Evolutionary conservation across 1,140 invertebrate species (phyloP).

Genomic region (Macrobrachium rosenbergii): DNA sequence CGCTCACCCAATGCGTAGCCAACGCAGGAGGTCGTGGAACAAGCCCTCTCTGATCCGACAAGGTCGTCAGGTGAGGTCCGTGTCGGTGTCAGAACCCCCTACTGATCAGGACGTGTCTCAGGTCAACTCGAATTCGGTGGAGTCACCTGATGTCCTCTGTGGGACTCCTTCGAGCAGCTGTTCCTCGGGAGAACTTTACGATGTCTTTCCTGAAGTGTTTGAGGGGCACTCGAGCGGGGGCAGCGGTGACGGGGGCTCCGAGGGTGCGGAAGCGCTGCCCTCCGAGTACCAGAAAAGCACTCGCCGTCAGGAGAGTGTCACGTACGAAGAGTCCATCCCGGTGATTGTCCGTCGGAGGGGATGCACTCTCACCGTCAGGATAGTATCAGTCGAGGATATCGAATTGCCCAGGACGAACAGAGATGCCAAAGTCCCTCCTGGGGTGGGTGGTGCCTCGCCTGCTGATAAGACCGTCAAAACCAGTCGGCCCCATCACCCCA

Average conservation of each 20-base stretch:
- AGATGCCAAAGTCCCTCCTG: not conserved
- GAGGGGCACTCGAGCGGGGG: not conserved
- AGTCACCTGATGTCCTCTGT: not conserved
- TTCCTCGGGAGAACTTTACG: slow-evolving; percentile 5
- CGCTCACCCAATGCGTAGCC: slow-evolving; percentile 1
- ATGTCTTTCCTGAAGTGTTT: not conserved
- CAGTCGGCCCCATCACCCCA: slow-evolving; percentile 27
- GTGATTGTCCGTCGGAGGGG: slow-evolving; percentile 72
- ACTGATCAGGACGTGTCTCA: slow-evolving; percentile 5
- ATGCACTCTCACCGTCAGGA: slow-evolving; percentile 70
- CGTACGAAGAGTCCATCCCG: slow-evolving; percentile 71
- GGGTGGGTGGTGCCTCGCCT: not conserved
- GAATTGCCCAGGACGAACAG: slow-evolving; percentile 24
- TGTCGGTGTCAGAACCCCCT: slow-evolving; percentile 9
- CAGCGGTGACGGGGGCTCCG: not conserved
- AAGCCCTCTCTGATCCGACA: slow-evolving; percentile 9
- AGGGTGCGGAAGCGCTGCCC: not conserved
- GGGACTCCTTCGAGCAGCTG: not conserved
- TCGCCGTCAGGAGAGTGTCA: slow-evolving; percentile 68
- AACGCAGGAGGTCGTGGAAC: slow-evolving; percentile 16
- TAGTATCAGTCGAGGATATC: slow-evolving; percentile 67
- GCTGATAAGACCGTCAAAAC: not conserved
- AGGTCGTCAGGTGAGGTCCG: slow-evolving; percentile 15
- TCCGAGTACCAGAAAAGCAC: not conserved
- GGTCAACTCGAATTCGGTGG: slow-evolving; percentile 7